Percentiles rank a stretch among this genome's conserved stretches.
Evolutionary conservation across 1,140 invertebrate genomes (phyloP).

Genomic region (Campoletis sonorensis): DNA sequence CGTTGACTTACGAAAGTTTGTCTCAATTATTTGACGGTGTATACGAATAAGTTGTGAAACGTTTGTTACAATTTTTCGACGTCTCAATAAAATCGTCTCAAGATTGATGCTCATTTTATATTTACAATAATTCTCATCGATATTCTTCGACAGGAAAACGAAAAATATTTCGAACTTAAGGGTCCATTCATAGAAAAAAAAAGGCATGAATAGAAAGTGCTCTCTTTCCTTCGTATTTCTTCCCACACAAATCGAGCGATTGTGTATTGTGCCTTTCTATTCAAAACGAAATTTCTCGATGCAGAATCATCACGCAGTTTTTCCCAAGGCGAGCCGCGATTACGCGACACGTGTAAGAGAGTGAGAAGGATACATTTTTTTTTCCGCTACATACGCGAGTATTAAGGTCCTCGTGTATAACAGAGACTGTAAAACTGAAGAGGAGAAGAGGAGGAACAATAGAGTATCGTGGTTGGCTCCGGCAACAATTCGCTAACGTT

Average conservation of each 20-base stretch:
- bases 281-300: neutral
- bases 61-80: too few relatives aligned
- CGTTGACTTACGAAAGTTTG: too few relatives aligned
- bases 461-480: slow-evolving; percentile 10
- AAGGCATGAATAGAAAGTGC: slow-evolving; percentile 37
- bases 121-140: neutral
- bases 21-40: too few relatives aligned
- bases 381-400: neutral
- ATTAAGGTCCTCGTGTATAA: neutral
- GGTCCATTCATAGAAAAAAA: slow-evolving; percentile 4
- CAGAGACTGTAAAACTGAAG: neutral
- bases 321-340: slow-evolving; percentile 28
- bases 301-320: slow-evolving; percentile 5
- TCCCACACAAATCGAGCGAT: slow-evolving; percentile 13
- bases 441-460: slow-evolving; percentile 28
- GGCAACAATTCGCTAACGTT: slow-evolving; percentile 42
- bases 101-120: neutral
- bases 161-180: neutral
- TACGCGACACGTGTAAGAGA: slow-evolving; percentile 28
- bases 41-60: too few relatives aligned
- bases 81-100: too few relatives aligned
- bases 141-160: too few relatives aligned
- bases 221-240: slow-evolving; percentile 16
- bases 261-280: neutral
- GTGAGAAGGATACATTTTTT: neutral